Percentiles rank a stretch among this genome's conserved stretches.
Conservation (phyloP, 2,797 vertebrate genomes). For the Sebastes hubbsi region DNA sequence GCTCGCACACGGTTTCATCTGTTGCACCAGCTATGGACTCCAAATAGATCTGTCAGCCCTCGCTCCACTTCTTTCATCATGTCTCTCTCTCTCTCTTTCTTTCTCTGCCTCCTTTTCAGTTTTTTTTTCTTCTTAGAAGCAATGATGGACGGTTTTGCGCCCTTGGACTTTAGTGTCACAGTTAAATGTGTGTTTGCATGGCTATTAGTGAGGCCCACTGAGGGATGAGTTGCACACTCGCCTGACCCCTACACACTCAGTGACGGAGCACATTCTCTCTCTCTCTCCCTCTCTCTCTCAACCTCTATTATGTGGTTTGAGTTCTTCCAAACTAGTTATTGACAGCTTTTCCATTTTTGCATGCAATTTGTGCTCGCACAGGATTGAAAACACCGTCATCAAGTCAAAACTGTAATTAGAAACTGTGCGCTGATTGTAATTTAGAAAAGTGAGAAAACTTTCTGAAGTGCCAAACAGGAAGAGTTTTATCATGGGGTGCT, state of each 20-base stretch:
- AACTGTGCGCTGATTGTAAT: conserved; percentile 28
- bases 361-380: conserved; percentile 14
- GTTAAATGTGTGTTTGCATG: conserved; percentile 79
- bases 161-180: conserved; percentile 69
- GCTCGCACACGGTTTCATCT: conserved; percentile 37
- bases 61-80: conserved; percentile 42
- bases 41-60: conserved; percentile 61
- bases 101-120: conserved; percentile 57
- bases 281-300: conserved; percentile 10
- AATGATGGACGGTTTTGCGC: conserved; percentile 66
- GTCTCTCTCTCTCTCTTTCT: conserved; percentile 5
- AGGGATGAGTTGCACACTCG: conserved; percentile 64
- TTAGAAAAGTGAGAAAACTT: conserved; percentile 52
- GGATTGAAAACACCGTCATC: conserved; percentile 25
- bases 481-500: conserved; percentile 36
- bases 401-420: conserved; percentile 34
- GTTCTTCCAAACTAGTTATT: conserved; percentile 41
- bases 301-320: conserved; percentile 37
- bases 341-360: conserved; percentile 41
- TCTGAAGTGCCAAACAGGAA: conserved; percentile 20
- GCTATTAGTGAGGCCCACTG: conserved; percentile 74
- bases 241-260: conserved; percentile 56
- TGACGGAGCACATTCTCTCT: conserved; percentile 33
- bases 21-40: conserved; percentile 34
- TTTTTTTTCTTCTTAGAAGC: conserved; percentile 48